Base-by-base conservation (phyloP, 2,888 invertebrate species). In the Drosophila engyochracea region DNA sequence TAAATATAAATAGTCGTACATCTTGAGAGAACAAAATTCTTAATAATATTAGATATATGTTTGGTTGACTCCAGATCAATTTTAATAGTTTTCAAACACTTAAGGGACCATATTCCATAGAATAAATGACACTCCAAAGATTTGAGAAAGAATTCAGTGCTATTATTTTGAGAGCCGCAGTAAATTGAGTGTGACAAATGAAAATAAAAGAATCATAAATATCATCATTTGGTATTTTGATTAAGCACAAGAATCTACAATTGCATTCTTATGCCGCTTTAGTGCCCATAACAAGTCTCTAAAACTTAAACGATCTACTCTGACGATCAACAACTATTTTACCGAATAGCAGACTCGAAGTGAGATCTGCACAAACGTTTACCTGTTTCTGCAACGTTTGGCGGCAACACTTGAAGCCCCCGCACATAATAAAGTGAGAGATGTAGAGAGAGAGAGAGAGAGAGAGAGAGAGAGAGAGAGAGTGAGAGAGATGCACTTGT, bases 381-480 rank as follows among this genome's bases (percentile, higher is more conserved):
- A 79, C 79, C 75, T 79, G 76, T 76, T 74, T 57, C 39, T 47
- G 30, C 37, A 47, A 22, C 47, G 55, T 52, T 73, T 60, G 25
- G 79, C 60, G 79, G 80, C 79, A 74, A 28, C 75, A 61, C 68
- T 76, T 79, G 76, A 76, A 68, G 76, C 79, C 76, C 68, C 79
- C 76, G 74, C 73, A 37, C 47, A 58, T 31, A 25, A 41, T 53
- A 33, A 25, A 57, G 3, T 30, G 19, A 30, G 30, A 30, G 28
- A 54, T 19, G 25, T 1, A 7, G 14, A 33, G 53, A 22, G 12
- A 28, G 3, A 28, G 5, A 2, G 28, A 2, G 25, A 28, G 19
- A n/a, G 25, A 39, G 19, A 2, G 57, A 57, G 41, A 30, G 25
- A 28, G 5, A 2, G 28, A 2, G 25, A 28, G 19, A n/a, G 25